These are phyloP conservation scores for Leptinotarsa texana DNA, from an alignment of 1,140 invertebrate genomes.

Conservation along the genomic window DNA sequence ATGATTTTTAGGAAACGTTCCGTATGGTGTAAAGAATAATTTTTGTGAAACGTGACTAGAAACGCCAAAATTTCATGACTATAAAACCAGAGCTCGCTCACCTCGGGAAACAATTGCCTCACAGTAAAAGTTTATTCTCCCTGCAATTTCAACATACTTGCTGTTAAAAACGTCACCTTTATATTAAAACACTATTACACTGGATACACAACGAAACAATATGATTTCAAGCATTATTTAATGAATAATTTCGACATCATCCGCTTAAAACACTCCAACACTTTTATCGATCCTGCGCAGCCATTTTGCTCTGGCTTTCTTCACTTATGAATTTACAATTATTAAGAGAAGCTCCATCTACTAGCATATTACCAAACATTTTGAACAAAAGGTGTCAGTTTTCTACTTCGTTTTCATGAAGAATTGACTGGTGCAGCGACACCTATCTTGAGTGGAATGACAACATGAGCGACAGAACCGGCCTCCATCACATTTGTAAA, in stretches of 20 bases:
- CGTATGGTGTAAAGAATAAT: not conserved
- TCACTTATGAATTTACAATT: too few species aligned
- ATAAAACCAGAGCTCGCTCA: not conserved
- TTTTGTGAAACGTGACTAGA: not conserved
- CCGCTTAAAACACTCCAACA: not conserved
- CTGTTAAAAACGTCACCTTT: not conserved
- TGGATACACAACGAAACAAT: not conserved
- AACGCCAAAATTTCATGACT: not conserved
- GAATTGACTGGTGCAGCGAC: too few species aligned
- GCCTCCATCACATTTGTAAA: too few species aligned
- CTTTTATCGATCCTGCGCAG: conserved; percentile 10
- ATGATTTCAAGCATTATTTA: not conserved
- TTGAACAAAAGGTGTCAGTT: too few species aligned
- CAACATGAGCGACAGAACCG: too few species aligned
- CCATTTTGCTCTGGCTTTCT: not conserved
- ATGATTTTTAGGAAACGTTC: not conserved
- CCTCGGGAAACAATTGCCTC: not conserved
- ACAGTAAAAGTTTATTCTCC: not conserved
- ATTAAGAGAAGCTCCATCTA: too few species aligned
- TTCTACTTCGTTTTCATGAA: too few species aligned
- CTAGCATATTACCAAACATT: too few species aligned
- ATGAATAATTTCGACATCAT: not conserved
- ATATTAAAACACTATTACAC: conserved; percentile 9
- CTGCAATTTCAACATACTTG: not conserved
- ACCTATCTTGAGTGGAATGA: too few species aligned